These are phyloP conservation scores for Pseudolaguvia tuberculata DNA, from an alignment of 2,113 vertebrate genomes.

Conservation along the genomic window DNA sequence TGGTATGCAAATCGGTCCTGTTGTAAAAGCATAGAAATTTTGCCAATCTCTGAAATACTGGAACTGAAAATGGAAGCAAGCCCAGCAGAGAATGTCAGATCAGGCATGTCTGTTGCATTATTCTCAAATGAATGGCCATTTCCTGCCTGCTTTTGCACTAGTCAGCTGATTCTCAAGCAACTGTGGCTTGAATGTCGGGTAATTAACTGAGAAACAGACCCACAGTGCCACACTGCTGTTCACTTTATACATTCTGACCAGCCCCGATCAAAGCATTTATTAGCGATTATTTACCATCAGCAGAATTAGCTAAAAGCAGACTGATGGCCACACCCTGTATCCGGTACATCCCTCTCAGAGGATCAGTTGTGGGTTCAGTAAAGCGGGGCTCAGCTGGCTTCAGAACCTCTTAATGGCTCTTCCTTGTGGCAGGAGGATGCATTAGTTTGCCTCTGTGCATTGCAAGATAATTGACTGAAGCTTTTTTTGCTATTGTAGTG, in stretches of 20 bases:
- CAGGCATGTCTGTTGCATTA: constrained; percentile 24
- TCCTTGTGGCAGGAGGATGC: constrained; percentile 17
- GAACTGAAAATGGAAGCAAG: constrained; percentile 23
- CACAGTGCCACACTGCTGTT: constrained; percentile 3
- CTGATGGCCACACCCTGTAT: constrained; percentile 9
- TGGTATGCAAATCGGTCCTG: background rate
- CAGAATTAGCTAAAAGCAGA: background rate
- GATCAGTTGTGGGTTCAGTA: constrained; percentile 21
- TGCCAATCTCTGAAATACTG: constrained; percentile 26
- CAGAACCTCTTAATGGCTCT: constrained; percentile 29
- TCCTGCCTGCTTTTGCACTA: constrained; percentile 32
- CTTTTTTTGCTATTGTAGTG: constrained; percentile 12
- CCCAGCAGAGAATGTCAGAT: constrained; percentile 27
- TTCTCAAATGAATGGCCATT: constrained; percentile 33
- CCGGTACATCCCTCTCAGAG: constrained; percentile 2
- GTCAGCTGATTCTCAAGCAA: constrained; percentile 28
- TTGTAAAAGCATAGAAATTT: constrained; percentile 15
- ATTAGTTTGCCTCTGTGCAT: constrained; percentile 22
- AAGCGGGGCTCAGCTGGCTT: constrained; percentile 35
- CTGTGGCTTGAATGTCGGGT: constrained; percentile 24
- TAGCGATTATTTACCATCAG: constrained; percentile 5
- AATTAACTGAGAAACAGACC: constrained; percentile 22
- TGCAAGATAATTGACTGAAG: constrained; percentile 3
- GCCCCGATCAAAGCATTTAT: background rate
- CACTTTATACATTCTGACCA: background rate